phyloP scores from a whole-genome alignment of 2,797 vertebrate species.

The Leptodactylus fallax region DNA sequence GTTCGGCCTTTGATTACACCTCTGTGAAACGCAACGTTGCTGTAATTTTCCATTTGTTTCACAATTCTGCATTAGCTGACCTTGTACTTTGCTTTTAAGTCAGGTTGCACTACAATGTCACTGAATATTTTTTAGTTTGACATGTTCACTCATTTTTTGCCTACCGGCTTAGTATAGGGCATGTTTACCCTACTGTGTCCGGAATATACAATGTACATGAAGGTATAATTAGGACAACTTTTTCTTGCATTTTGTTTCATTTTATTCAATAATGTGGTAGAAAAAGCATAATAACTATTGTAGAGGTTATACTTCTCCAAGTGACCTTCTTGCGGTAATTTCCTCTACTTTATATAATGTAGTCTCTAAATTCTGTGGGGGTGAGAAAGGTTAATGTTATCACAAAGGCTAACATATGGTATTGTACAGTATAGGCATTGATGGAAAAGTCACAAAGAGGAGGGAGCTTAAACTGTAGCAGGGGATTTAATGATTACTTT shows the following conservation, averaged over 20 bases:
- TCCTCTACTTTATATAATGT: neutral
- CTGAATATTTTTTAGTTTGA: neutral
- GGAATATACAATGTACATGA: neutral
- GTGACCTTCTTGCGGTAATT: neutral
- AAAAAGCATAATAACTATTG: neutral
- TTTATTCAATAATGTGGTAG: neutral
- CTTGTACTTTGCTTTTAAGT: conserved; percentile 14
- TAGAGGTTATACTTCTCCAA: neutral
- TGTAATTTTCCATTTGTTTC: conserved; percentile 43
- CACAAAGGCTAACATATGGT: neutral
- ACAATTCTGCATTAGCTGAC: conserved; percentile 7
- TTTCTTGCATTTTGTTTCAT: neutral
- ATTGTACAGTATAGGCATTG: too few species aligned
- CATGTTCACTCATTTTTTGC: neutral
- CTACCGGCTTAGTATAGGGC: neutral
- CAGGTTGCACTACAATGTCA: neutral
- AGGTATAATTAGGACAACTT: neutral
- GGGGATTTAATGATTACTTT: too few species aligned
- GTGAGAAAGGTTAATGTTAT: neutral
- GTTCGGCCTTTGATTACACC: conserved; percentile 17
- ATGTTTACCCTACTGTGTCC: neutral
- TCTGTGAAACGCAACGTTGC: neutral
- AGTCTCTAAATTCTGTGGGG: neutral
- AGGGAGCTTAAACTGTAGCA: too few species aligned
- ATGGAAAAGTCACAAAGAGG: too few species aligned